Evolutionary conservation across 1,140 invertebrate genomes (phyloP), one percentile per base, ranked within the genome.

Genomic region (Apis florea): DNA sequence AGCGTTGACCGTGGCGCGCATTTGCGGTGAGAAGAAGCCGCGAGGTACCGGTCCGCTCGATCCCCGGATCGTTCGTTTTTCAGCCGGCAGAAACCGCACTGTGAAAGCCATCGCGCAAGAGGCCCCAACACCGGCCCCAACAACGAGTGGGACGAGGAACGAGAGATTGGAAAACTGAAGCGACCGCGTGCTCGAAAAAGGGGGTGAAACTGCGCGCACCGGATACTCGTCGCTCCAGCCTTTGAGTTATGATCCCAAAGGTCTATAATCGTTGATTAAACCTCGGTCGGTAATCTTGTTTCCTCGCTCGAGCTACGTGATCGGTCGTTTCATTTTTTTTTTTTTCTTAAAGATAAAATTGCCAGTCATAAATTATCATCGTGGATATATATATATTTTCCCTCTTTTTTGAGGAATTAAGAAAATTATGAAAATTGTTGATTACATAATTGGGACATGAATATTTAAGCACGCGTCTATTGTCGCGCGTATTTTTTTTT

Each of bases 201-300:
- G 72, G 71, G 83, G 71, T 53, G 71, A 68, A 72, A 56, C 67
- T 19, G 47, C 56, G 64, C 66, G 53, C 64, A 61, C 79, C 47
- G 81, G 71, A 79, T 70, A 68, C 74, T 58, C 78, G 47, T 56
- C 54, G 51, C 54, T 12, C n/a, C 54, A 63, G 49, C 63, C 64
- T 77, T 76, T 86, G 80, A 86, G 63, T 86, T 86, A 83, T 83
- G 81, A 86, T 69, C 74, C 79, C 58, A 66, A 68, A 51, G 75
- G 31, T 75, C 68, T 85, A 85, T 86, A 79, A 86, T 86, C 85
- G 85, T 85, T 85, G 78, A 86, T 86, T 86, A 78, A 83, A 75
- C 54, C 24, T 71, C 59, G 12, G 31, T 5, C 68, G 40, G 56
- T 58, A 70, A 74, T 49, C 80, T 31, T 67, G 51, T 31, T 63